Evolutionary conservation across 1,140 invertebrate species (phyloP), one percentile per base, ranked within the genome.

Genomic region (Macrobrachium nipponense): DNA sequence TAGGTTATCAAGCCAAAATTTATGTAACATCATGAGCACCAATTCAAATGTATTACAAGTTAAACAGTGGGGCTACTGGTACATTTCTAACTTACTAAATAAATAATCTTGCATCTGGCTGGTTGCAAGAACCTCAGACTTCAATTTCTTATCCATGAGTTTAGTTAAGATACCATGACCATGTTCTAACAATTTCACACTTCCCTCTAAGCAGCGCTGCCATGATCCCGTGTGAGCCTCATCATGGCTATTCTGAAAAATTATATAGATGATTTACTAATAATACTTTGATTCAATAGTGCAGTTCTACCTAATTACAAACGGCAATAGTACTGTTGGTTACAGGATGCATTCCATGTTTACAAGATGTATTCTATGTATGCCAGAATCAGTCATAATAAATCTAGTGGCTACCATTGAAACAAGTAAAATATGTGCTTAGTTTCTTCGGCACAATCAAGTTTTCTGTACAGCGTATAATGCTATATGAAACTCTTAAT

Each of bases 201-300:
- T 72, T 18, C 83, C 77, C 66, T 79, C 59, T 58, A 86, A 60
- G 27, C 83, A 86, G 62, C 83, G 15, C 70, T 86, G 64, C 83
- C 83, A 86, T 7, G 83, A 86, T 17, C 83, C 83, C 17, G 83
- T 86, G 83, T 86, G 83, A 5, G 83, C 83, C 62, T 86, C 83
- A 43, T 80, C 80, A 62, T 82, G 58, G 62, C 23, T 68, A 44
- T 62, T 43, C 61, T 18, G 61, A 44, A 68, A 78, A 18, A 61
- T 36, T 1, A 36, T 4, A 36, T 36, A 36, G 27, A 36, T 36
- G 27, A 36, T 36, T 36, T 36, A 36, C 27, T 2, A 36, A 36
- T 36, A 36, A 36, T 36, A 4, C 4, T 36, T 36, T 36, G 27
- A 5, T 27, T 70, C 15, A 27, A 17, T 5, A 0, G 0, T 70